Evolutionary conservation across 2,888 invertebrate species (phyloP), one percentile per base, ranked within the genome.

Genomic region (Sinhomidia bicolor): DNA sequence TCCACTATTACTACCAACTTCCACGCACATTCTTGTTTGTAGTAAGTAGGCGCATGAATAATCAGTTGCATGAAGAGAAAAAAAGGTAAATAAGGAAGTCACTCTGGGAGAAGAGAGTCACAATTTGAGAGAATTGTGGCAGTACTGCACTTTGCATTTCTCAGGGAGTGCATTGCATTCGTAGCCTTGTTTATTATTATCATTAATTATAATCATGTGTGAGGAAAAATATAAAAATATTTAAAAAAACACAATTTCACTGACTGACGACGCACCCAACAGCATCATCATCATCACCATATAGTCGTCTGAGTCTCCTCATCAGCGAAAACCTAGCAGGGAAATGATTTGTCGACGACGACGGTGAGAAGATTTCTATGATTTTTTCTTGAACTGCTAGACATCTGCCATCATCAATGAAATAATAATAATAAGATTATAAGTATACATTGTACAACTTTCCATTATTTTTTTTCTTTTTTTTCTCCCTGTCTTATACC

Each of bases 381-480:
- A 36, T 12, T 82, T 71, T 54, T 82, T 71, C 51, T 60, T 80
- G 26, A 9, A 68, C 65, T 82, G 47, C 41, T 47, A 57, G 6
- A 51, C 51, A 47, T 36, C 36, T 9, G n/a, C n/a, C 47, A 74
- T 7, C 47, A 51, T 51, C 74, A 74, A 74, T 74, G 74, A 74
- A 74, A 29, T 74, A 74, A 62, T 62, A 62, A 65, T 62, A 47
- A 65, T 29, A 74, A 74, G 74, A 86, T 71, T 68, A 80, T 85
- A 47, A 47, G n/a, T 20, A 74, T 26, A 36, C 57, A 83, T 83
- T 85, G 68, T 85, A 68, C 36, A 86, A 86, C 86, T 80, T 86
- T 85, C n/a, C 85, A 85, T 85, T 85, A 78, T 65, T 87, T 68
- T 78, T 36, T 82, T 32, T 10, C 20, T 29, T 29, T 29, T 62